Base-by-base conservation (phyloP, 2,888 invertebrate genomes). In the Tholera decimalis region DNA sequence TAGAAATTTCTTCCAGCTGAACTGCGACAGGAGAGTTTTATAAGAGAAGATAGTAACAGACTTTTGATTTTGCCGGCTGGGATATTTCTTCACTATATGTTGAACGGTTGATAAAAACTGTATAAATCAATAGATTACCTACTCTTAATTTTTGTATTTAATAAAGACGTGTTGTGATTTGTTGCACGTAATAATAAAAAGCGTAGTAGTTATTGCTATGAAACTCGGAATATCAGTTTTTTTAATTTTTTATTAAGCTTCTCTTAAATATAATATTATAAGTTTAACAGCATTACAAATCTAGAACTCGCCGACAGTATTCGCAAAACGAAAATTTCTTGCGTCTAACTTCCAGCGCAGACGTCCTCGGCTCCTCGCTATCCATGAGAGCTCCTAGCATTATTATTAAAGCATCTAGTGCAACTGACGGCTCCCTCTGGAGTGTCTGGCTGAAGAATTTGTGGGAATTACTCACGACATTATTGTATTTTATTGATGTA, bases 361-460 rank as follows among this genome's bases (percentile, higher is more conserved):
- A 51, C 51, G 57, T 49, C 41, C 56, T 47, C 56, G 37, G 51
- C 59, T 49, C 30, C 59, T 41, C 53, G 37, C 56, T 56, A 41
- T 22, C 49, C 49, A 33, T 35, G 30, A 66, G 73, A 56, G 56
- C 53, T 57, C 35, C 44, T 26, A 24, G 22, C 53, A n/a, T 33
- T 49, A 62, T 51, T 66, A 78, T 58, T 54, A 61, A 49, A 37
- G 22, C 26, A 66, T 60, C 56, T 43, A 28, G 63, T 78, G 79
- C 54, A 60, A 47, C 39, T 64, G 68, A 64, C 54, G 41, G 55
- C 35, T 28, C 35, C 28, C 28, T 41, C 37, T 57, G 3, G 24
- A 56, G 55, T 43, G 39, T 58, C 39, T 24, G 26, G 11, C 18
- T 50, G 28, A 62, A 60, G 62, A 72, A 77, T 62, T 70, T 49